Conservation (phyloP, 1,140 invertebrate genomes). For the Camponotus vicinus region DNA sequence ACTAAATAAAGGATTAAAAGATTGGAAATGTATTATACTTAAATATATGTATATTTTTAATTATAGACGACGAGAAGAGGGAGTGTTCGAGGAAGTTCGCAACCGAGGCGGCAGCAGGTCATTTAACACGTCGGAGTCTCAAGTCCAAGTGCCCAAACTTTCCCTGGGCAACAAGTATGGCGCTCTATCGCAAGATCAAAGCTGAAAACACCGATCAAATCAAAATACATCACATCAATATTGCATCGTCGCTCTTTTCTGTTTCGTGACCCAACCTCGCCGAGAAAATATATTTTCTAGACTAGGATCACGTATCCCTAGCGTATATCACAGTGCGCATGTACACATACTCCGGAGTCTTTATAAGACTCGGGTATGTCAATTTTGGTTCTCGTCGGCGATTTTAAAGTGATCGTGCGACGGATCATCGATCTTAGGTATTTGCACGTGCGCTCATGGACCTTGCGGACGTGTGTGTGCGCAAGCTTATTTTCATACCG, state of each 20-base stretch:
- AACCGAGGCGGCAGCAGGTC: conserved; percentile 82
- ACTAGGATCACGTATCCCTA: conserved; percentile 61
- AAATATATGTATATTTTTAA: conserved; percentile 58
- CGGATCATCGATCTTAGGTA: conserved; percentile 26
- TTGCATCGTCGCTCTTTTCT: conserved; percentile 81
- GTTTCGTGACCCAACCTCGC: conserved; percentile 82
- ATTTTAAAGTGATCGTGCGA: conserved; percentile 9
- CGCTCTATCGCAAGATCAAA: conserved; percentile 86
- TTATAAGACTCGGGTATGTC: conserved; percentile 41
- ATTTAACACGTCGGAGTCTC: conserved; percentile 79
- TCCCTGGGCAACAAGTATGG: conserved; percentile 88
- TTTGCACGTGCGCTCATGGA: conserved; percentile 37
- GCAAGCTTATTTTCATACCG: conserved; percentile 71
- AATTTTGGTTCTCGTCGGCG: conserved; percentile 51
- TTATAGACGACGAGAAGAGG: conserved; percentile 87
- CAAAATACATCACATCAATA: conserved; percentile 80
- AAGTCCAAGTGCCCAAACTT: conserved; percentile 85
- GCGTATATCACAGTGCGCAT: conserved; percentile 65
- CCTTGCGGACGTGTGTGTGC: conserved; percentile 28
- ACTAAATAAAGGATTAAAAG: too few relatives aligned
- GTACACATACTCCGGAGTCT: conserved; percentile 49
- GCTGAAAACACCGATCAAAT: conserved; percentile 82
- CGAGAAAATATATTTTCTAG: conserved; percentile 78
- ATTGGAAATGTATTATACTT: not conserved
- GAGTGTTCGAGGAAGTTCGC: conserved; percentile 88